phyloP scores from a whole-genome alignment of 2,888 invertebrate species.

The Agrotis exclamationis region DNA sequence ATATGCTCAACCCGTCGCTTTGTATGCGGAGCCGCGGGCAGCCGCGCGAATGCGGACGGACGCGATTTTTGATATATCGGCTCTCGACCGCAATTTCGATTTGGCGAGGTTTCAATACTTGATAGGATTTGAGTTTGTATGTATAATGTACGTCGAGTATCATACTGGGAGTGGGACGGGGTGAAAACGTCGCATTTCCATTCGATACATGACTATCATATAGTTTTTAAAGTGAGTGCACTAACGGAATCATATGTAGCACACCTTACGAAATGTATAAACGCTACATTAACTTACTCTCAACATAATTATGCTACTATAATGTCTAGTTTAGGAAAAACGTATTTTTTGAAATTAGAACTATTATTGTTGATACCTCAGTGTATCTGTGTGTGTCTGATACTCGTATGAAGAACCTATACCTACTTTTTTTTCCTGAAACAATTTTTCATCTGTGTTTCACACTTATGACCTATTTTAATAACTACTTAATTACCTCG shows the following conservation, averaged over 20 bases:
- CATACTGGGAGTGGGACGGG: neutral
- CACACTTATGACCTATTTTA: neutral
- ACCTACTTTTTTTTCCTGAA: neutral
- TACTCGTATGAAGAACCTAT: no score
- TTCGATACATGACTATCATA: neutral
- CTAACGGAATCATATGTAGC: neutral
- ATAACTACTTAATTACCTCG: neutral
- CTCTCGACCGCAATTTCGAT: slow-evolving; percentile 62
- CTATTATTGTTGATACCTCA: no score
- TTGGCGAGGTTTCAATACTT: slow-evolving; percentile 65
- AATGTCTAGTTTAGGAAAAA: no score
- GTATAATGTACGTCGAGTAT: slow-evolving; percentile 33
- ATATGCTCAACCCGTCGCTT: slow-evolving; percentile 60
- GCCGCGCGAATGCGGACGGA: slow-evolving; percentile 27
- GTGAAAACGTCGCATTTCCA: neutral
- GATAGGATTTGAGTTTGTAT: slow-evolving; percentile 50
- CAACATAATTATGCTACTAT: no score
- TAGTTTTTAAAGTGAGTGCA: no score
- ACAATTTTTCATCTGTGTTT: neutral
- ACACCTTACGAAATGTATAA: no score
- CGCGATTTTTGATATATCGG: slow-evolving; percentile 61
- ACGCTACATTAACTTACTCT: no score
- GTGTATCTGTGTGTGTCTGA: no score
- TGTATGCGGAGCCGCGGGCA: slow-evolving; percentile 54
- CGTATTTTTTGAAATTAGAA: no score